Evolutionary conservation across 2,888 invertebrate species (phyloP).

Genomic region (Unio delphinus): DNA sequence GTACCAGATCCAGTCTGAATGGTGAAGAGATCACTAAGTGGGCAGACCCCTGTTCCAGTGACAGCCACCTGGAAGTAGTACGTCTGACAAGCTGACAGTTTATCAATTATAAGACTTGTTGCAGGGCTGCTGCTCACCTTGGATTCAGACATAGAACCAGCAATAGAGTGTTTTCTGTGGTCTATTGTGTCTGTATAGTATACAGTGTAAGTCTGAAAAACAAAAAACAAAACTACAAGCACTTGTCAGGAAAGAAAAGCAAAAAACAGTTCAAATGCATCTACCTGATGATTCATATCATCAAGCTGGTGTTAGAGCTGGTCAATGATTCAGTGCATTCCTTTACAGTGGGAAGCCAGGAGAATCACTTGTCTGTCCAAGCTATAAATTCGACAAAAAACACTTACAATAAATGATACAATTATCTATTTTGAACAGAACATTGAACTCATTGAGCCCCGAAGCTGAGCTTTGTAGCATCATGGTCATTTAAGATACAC

Average conservation of each 20-base stretch:
- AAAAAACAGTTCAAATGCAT: too few species aligned
- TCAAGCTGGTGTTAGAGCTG: too few species aligned
- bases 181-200: slow-evolving; percentile 37
- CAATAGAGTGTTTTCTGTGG: slow-evolving; percentile 20
- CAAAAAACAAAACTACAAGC: slow-evolving; percentile 1
- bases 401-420: too few species aligned
- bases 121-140: slow-evolving; percentile 14
- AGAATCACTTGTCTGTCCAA: too few species aligned
- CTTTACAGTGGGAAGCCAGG: too few species aligned
- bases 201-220: slow-evolving; percentile 40
- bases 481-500: too few species aligned
- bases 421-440: too few species aligned
- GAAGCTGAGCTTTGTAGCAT: too few species aligned
- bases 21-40: slow-evolving; percentile 6
- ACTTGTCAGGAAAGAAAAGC: neutral
- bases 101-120: slow-evolving; percentile 10
- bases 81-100: slow-evolving; percentile 47
- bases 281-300: too few species aligned
- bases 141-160: slow-evolving; percentile 1
- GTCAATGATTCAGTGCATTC: too few species aligned
- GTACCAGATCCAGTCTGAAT: slow-evolving; percentile 34
- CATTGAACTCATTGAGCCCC: too few species aligned
- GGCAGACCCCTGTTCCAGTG: slow-evolving; percentile 29
- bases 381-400: too few species aligned
- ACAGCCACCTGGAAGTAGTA: slow-evolving; percentile 48